These are phyloP conservation scores for Bradypodion pumilum DNA, from an alignment of 2,797 vertebrate genomes.

Conservation along the genomic window DNA sequence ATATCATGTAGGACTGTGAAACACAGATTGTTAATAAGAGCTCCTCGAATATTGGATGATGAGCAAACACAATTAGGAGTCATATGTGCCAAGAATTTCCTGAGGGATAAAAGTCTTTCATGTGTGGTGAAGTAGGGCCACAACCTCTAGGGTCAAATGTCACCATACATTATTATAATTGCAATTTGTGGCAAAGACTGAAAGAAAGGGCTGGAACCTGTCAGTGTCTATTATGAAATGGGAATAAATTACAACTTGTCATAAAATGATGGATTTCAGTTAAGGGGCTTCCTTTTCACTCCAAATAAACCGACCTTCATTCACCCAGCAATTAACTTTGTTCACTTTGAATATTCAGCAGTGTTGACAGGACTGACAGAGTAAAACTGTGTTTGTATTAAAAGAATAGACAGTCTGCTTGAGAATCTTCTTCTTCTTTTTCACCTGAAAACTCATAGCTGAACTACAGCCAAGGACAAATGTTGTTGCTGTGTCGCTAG, in stretches of 20 bases:
- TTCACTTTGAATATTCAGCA: slow-evolving; percentile 84
- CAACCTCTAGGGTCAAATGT: slow-evolving; percentile 76
- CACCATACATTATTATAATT: slow-evolving; percentile 81
- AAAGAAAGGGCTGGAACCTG: slow-evolving; percentile 81
- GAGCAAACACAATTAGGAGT: slow-evolving; percentile 55
- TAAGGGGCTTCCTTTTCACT: slow-evolving; percentile 81
- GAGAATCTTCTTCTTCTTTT: slow-evolving; percentile 77
- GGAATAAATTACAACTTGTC: slow-evolving; percentile 88
- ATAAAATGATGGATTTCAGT: slow-evolving; percentile 84
- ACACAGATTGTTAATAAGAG: slow-evolving; percentile 40
- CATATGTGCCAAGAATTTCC: slow-evolving; percentile 54
- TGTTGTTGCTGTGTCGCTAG: slow-evolving; percentile 75
- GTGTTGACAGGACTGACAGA: slow-evolving; percentile 83
- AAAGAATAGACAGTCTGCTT: slow-evolving; percentile 78
- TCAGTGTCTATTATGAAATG: slow-evolving; percentile 76
- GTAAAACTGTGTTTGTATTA: slow-evolving; percentile 80
- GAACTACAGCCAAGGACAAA: slow-evolving; percentile 74
- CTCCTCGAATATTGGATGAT: slow-evolving; percentile 23
- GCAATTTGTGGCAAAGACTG: slow-evolving; percentile 80
- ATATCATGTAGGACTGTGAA: slow-evolving; percentile 46
- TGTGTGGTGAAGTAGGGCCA: slow-evolving; percentile 73
- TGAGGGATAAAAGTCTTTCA: slow-evolving; percentile 71
- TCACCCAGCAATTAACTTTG: slow-evolving; percentile 87
- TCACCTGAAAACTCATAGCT: slow-evolving; percentile 75
- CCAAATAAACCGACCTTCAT: slow-evolving; percentile 76